phyloP scores from a whole-genome alignment of 2,797 vertebrate species.

The Lacerta viridis region DNA sequence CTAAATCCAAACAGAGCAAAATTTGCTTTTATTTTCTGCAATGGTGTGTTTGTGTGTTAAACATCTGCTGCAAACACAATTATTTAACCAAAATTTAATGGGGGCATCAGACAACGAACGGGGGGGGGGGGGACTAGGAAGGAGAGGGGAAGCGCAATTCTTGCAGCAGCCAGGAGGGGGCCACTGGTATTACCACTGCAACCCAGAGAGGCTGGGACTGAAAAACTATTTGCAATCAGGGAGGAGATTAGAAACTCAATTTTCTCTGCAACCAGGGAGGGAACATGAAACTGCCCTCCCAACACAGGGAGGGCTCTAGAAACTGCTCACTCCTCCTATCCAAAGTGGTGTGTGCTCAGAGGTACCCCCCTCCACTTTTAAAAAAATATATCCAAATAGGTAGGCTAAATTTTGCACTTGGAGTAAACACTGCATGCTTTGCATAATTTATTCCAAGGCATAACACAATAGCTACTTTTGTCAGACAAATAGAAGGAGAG shows the following conservation, averaged over 20 bases:
- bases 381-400: neutral
- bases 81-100: neutral
- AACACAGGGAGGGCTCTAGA: neutral
- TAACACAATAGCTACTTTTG: no score
- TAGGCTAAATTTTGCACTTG: neutral
- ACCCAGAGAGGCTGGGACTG: neutral
- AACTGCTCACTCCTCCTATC: neutral
- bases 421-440: conserved; percentile 10
- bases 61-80: neutral
- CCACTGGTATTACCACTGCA: neutral
- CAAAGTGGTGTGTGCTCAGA: neutral
- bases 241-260: conserved; percentile 12
- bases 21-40: neutral
- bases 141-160: neutral
- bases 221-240: conserved; percentile 10
- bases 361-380: neutral
- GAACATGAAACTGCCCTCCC: conserved; percentile 12
- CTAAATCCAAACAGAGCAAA: neutral
- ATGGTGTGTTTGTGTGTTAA: no score
- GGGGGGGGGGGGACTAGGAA: neutral
- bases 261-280: conserved; percentile 1
- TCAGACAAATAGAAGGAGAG: neutral
- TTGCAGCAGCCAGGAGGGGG: neutral
- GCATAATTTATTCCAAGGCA: neutral
- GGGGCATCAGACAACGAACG: no score